Percentiles rank a stretch among this genome's conserved stretches.
These are phyloP conservation scores for Vanessa atalanta DNA, from an alignment of 1,140 invertebrate genomes.

Conservation along the genomic window DNA sequence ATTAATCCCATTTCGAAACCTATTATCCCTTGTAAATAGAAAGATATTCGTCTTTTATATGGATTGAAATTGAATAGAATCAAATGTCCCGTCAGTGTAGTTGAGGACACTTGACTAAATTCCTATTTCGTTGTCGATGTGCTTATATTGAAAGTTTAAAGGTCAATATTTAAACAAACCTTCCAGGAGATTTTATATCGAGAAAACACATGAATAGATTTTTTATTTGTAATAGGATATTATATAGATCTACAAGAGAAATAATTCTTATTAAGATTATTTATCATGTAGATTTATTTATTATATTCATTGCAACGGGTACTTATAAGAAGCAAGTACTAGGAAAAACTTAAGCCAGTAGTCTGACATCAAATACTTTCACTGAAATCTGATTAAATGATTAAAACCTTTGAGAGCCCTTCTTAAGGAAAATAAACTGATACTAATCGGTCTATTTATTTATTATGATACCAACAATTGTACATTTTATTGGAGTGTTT, in stretches of 20 bases:
- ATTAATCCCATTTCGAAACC: conserved; percentile 13
- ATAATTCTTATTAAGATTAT: background rate
- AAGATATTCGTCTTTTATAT: conserved; percentile 13
- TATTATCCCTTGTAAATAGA: conserved; percentile 13
- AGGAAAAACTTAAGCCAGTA: too few relatives aligned
- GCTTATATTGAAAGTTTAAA: background rate
- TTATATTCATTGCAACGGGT: background rate
- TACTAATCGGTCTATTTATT: too few relatives aligned
- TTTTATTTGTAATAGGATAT: background rate
- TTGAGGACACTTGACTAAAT: background rate
- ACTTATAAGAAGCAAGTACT: background rate
- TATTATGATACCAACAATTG: too few relatives aligned
- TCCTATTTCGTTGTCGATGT: background rate
- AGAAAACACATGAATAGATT: background rate
- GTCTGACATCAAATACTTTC: too few relatives aligned
- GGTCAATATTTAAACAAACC: background rate
- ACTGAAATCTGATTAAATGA: too few relatives aligned
- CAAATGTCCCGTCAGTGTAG: background rate
- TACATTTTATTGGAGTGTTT: too few relatives aligned
- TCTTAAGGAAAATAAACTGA: too few relatives aligned
- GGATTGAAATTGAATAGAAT: conserved; percentile 10
- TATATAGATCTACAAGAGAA: background rate
- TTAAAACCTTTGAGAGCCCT: too few relatives aligned
- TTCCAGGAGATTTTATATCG: background rate
- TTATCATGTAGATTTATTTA: background rate